These are phyloP conservation scores for Caenorhabditis parvicauda DNA, from an alignment of 2,888 invertebrate genomes.

Conservation along the genomic window DNA sequence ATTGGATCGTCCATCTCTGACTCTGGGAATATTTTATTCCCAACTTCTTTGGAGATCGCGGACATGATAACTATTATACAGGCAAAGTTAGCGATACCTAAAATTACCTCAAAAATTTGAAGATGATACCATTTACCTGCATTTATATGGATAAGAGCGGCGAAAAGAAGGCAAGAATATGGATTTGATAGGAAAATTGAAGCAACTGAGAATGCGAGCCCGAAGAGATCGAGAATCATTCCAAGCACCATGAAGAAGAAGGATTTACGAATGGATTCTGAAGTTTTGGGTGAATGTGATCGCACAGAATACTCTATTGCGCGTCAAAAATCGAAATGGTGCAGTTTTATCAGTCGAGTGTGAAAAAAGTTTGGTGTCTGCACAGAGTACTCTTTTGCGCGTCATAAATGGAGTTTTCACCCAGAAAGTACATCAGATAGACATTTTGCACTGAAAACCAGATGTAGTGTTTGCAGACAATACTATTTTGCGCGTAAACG, in stretches of 20 bases:
- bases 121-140: constrained; percentile 38
- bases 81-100: constrained; percentile 57
- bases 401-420: too few species aligned
- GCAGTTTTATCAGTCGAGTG: too few species aligned
- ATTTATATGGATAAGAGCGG: constrained; percentile 56
- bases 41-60: constrained; percentile 60
- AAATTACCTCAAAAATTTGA: too few species aligned
- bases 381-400: too few species aligned
- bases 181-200: constrained; percentile 47
- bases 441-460: too few species aligned
- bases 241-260: constrained; percentile 54
- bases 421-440: too few species aligned
- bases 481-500: too few species aligned
- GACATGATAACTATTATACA: constrained; percentile 62
- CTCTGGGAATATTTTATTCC: constrained; percentile 60
- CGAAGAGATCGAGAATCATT: constrained; percentile 29
- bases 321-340: too few species aligned
- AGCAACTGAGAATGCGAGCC: constrained; percentile 36
- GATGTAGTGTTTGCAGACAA: too few species aligned
- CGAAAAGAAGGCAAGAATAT: constrained; percentile 49
- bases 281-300: too few species aligned
- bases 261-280: constrained; percentile 54
- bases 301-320: too few species aligned
- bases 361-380: too few species aligned
- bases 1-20: constrained; percentile 61